Base-by-base conservation (phyloP, 1,140 invertebrate genomes). In the Saccostrea glomerata region DNA sequence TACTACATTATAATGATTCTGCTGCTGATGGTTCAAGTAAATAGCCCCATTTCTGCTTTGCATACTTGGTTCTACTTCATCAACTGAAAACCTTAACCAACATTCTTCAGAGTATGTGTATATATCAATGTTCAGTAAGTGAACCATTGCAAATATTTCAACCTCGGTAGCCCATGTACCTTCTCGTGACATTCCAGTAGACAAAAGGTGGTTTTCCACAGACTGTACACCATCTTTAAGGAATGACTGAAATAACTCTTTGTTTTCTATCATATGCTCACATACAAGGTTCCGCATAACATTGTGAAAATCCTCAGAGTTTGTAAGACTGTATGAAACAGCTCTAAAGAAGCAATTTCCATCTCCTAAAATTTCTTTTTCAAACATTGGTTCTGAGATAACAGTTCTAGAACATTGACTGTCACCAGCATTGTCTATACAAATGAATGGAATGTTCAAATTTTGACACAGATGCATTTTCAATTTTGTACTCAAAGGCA, bases 291-390 rank as follows among this genome's bases (percentile, higher is more conserved):
- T 55, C 9, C 84, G 47, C 54, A 85, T 40, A 12, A 30, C 56
- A 58, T 85, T 30, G 84, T 85, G 84, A 73, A 30, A 40, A 20
- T 86, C 66, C 17, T 86, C 66, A 7, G 60, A 30, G 17, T 73
- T 40, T 63, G 54, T 23, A 13, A 85, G 11, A 60, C 54, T 30
- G 25, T n/a, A 85, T 15, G 84, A 85, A 30, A 85, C 15, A 20
- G 84, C 54, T 85, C 84, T 55, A 30, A 85, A 85, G 54, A 85
- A 85, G 55, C 84, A 85, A 36, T 85, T 85, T 15, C 84, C 84
- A 30, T 85, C 84, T 30, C 4, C 84, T 85, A 30, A n/a, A 58
- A 85, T 60, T 58, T 60, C 20, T 55, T 85, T 40, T 30, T 55
- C 36, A 11, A 60, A 1, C 30, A 36, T 2, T 36, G 30, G 30